Conservation (phyloP, 1,140 invertebrate species). For the Phenacoccus solenopsis region DNA sequence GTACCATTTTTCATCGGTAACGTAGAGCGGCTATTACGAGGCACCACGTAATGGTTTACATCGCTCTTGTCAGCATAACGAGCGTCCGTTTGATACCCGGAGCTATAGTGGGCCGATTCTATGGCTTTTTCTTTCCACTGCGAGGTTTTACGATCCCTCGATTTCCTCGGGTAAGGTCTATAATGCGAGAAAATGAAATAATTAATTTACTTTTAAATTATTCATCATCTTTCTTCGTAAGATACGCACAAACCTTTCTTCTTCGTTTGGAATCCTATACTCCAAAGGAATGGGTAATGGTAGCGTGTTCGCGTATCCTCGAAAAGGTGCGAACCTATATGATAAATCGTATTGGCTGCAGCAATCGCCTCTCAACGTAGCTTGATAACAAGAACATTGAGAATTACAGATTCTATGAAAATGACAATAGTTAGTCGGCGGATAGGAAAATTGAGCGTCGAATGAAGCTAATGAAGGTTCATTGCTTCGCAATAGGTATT, state of each 20-base stretch:
- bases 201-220: not conserved
- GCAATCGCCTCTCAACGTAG: not conserved
- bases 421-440: not conserved
- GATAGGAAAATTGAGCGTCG: not conserved
- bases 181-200: no score
- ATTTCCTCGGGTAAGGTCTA: not conserved
- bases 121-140: no score
- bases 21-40: not conserved
- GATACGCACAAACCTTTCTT: not conserved
- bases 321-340: not conserved
- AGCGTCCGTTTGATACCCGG: not conserved
- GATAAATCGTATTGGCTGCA: not conserved
- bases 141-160: not conserved
- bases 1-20: not conserved
- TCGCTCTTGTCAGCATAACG: not conserved
- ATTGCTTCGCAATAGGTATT: not conserved
- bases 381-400: not conserved
- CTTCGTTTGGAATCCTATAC: not conserved
- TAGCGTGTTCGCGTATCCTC: not conserved
- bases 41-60: not conserved
- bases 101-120: not conserved
- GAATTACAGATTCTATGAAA: not conserved
- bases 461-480: not conserved
- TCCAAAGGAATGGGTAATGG: not conserved
- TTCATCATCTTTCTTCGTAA: no score